These are phyloP conservation scores for Kryphioiulus occultus DNA, from an alignment of 2,888 invertebrate species.

Conservation along the genomic window DNA sequence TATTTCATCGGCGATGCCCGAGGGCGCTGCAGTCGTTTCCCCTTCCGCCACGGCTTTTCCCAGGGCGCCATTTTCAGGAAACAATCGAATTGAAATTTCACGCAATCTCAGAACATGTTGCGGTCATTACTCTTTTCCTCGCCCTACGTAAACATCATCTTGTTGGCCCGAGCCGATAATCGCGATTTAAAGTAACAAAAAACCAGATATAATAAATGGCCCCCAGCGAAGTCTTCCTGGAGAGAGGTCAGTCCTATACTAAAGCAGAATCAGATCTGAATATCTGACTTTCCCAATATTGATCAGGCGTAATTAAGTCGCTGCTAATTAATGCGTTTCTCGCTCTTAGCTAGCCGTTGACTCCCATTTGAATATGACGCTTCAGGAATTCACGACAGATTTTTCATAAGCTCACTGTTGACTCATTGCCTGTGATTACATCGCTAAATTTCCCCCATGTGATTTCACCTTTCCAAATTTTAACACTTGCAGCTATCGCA, in stretches of 20 bases:
- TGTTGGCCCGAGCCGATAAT: not conserved
- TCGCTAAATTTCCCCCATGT: not conserved
- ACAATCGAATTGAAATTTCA: constrained; percentile 17
- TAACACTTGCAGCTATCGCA: no score
- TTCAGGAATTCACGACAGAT: not conserved
- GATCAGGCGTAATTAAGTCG: not conserved
- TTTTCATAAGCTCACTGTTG: not conserved
- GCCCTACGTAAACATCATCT: not conserved
- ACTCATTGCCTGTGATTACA: not conserved
- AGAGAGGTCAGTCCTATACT: not conserved
- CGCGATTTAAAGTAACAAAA: constrained; percentile 27
- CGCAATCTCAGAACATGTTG: not conserved
- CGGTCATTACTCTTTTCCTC: not conserved
- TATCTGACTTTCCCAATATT: not conserved
- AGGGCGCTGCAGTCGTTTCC: constrained; percentile 3
- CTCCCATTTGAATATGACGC: not conserved
- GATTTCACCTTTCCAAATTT: no score
- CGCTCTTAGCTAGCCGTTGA: not conserved
- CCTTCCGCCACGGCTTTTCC: not conserved
- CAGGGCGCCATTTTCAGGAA: not conserved
- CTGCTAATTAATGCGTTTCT: not conserved
- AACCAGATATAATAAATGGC: not conserved
- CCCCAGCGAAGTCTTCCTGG: not conserved
- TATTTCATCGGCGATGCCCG: not conserved
- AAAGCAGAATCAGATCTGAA: not conserved